These are phyloP conservation scores for Chloroceryle amazona DNA, from an alignment of 2,797 vertebrate species.

Conservation along the genomic window DNA sequence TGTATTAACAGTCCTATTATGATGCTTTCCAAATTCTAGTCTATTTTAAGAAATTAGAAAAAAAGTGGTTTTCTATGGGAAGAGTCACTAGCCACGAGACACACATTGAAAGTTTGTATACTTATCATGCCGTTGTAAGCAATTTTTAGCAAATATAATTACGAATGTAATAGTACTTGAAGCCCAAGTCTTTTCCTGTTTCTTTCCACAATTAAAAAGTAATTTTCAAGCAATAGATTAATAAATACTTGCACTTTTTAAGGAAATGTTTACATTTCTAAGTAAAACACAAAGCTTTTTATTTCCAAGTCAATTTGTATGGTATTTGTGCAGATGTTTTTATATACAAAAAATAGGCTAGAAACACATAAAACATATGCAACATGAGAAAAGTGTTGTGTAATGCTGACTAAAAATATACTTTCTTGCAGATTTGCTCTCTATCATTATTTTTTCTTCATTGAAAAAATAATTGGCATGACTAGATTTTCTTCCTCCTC, in stretches of 20 bases:
- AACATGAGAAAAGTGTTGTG: not conserved
- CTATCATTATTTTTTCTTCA: not conserved
- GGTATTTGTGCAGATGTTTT: not conserved
- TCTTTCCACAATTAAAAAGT: not conserved
- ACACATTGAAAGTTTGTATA: constrained; percentile 5
- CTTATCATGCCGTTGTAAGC: not conserved
- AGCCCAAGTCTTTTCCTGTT: not conserved
- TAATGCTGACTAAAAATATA: not conserved
- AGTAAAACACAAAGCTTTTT: not conserved
- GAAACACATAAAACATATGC: not conserved
- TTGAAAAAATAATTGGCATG: not conserved
- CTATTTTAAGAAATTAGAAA: not conserved
- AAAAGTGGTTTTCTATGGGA: not conserved
- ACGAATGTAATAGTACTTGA: not conserved
- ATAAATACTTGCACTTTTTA: not conserved
- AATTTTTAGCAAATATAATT: not conserved
- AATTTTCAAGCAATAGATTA: not conserved
- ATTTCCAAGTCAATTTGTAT: not conserved
- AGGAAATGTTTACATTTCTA: not conserved
- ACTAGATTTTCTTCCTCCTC: not conserved
- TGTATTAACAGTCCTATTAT: not conserved
- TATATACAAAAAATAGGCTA: not conserved
- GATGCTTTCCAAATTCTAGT: not conserved
- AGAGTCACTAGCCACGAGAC: not conserved
- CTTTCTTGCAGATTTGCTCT: not conserved